Percentiles rank a stretch among this genome's conserved stretches.
Conservation (phyloP, 2,113 vertebrate genomes). For the Beaufortia kweichowensis region DNA sequence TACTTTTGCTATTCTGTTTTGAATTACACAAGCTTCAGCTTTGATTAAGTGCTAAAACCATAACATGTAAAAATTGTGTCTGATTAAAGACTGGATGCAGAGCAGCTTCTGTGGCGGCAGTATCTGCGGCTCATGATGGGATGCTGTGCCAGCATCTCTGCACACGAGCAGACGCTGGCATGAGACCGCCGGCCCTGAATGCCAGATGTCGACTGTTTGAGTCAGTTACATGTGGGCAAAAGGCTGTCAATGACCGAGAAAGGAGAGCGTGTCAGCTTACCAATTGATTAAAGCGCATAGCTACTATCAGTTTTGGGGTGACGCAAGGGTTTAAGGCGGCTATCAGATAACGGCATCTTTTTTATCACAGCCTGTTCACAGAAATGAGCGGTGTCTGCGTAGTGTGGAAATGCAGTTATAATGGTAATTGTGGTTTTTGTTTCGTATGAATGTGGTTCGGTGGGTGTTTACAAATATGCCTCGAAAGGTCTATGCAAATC, state of each 20-base stretch:
- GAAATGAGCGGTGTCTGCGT: background rate
- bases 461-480: background rate
- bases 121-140: background rate
- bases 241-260: conserved; percentile 17
- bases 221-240: conserved; percentile 28
- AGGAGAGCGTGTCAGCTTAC: conserved; percentile 1
- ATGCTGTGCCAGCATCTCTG: conserved; percentile 13
- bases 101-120: background rate
- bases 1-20: too few species aligned
- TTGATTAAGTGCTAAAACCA: too few species aligned
- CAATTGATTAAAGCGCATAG: conserved; percentile 11
- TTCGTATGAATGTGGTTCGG: background rate
- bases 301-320: background rate
- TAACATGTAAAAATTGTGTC: background rate
- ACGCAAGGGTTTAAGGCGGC: background rate
- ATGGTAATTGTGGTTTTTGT: conserved; percentile 28
- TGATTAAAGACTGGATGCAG: too few species aligned
- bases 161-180: conserved; percentile 6
- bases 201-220: conserved; percentile 13
- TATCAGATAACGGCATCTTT: conserved; percentile 8
- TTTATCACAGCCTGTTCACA: conserved; percentile 3
- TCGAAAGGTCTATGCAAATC: background rate
- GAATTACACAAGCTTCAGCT: too few species aligned
- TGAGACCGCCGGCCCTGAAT: background rate
- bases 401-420: conserved; percentile 20